Percentiles rank a stretch among this genome's conserved stretches.
Evolutionary conservation across 2,113 vertebrate genomes (phyloP).

Genomic region (Saguinus imperator): DNA sequence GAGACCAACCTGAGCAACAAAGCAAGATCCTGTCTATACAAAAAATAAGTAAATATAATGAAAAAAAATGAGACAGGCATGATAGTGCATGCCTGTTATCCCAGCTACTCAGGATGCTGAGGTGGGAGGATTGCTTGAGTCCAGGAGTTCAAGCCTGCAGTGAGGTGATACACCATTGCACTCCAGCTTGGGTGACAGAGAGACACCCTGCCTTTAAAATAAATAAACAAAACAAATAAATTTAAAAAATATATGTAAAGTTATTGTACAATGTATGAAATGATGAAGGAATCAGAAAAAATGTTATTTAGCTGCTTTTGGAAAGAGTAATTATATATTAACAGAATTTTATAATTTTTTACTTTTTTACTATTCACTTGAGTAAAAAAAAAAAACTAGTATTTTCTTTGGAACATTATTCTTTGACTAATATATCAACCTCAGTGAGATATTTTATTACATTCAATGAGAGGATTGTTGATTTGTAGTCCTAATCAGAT

Average conservation of each 20-base stretch:
- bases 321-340: not conserved
- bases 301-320: not conserved
- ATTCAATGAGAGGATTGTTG: not conserved
- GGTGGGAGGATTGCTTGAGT: too few relatives aligned
- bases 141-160: too few relatives aligned
- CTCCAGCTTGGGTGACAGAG: too few relatives aligned
- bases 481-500: not conserved
- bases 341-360: not conserved
- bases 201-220: too few relatives aligned
- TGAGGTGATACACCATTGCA: too few relatives aligned
- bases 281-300: not conserved
- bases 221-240: too few relatives aligned
- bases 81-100: too few relatives aligned
- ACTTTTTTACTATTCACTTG: not conserved
- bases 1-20: too few relatives aligned
- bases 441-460: not conserved
- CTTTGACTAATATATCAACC: not conserved
- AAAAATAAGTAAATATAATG: too few relatives aligned
- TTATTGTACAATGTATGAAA: not conserved
- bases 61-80: too few relatives aligned
- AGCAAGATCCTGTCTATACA: too few relatives aligned
- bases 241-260: not conserved
- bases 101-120: too few relatives aligned
- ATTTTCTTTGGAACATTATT: not conserved
- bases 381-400: not conserved